Evolutionary conservation across 2,113 vertebrate genomes (phyloP), one percentile per base, ranked within the genome.

Genomic region (Corythoichthys intestinalis): DNA sequence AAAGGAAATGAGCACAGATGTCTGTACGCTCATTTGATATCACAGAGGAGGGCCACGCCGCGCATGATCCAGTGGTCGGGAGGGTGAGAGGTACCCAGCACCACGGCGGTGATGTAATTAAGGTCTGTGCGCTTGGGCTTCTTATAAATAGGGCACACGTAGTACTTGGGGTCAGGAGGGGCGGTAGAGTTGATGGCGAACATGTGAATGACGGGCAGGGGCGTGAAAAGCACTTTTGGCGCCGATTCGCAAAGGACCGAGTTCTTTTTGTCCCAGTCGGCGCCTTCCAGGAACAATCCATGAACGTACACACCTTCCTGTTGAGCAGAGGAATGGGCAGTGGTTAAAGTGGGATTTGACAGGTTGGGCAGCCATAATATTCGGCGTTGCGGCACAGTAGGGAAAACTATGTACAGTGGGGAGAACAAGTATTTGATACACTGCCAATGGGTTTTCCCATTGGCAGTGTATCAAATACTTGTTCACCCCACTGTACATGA

Each of bases 61-160:
- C 94, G 92, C 37, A 96, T 76, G 57, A 96, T 91, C 95, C 94
- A 96, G 77, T 96, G 94, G 57, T 94, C 94, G 0, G 94, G 92
- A 11, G 89, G 65, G 66, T 92, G 83, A 4, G 66, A 13, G 0
- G 92, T 95, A 59, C 83, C 87, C 53, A 96, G 85, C 39, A 93
- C 90, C 65, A 96, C 77, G 4, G 91, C 81, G 13, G 93, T 90
- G 28, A 96, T 94, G 75, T 92, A 96, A 74, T 94, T 96, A 46
- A 87, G 77, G 75, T 95, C 92, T 2, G 94, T 95, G 60, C 94
- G 88, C 50, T 86, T 79, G 1, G 91, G 87, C 82, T 94, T 96
- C 80, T 94, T 96, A 73, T 97, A 97, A 78, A 96, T 79, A 0
- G 94, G 95, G 62, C 95, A 96, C 0, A 88, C 89, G 63, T 95